Base-by-base conservation (phyloP, 2,888 invertebrate genomes). In the Macaria liturata region DNA sequence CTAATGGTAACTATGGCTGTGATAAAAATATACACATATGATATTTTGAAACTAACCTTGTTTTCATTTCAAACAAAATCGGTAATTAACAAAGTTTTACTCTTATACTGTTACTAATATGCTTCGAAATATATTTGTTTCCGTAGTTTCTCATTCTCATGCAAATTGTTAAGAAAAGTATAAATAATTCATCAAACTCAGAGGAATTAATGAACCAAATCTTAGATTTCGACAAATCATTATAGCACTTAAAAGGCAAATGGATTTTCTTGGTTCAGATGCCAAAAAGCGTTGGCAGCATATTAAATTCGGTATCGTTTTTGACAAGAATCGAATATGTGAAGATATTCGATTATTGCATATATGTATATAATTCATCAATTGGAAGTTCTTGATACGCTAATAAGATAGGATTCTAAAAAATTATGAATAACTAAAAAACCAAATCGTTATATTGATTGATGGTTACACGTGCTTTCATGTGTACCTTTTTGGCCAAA, bases 181-280 rank as follows among this genome's bases (percentile, higher is more conserved):
- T 51, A 51, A 51, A 79, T 81, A 76, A 84, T 72, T 80, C 75
- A 72, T 71, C 75, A 46, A 67, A 69, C 72, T 71, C 70, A 67
- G 62, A 60, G 70, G 61, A 66, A 81, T 80, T 82, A 80, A 83
- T 81, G 76, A 80, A 74, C 70, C 67, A 63, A 62, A 65, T 75
- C 70, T 61, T 70, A 73, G 66, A 76, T 74, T 83, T 76, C 71
- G 74, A 75, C 76, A 76, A 83, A 84, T 86, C 83, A 86, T 84
- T 86, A 83, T 76, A 83, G 82, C 86, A 84, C 84, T 86, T 81
- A 84, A 80, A 54, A 80, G 72, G 76, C 74, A 81, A 84, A 86
- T 86, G 84, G 81, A 81, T 78, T 80, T 76, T 70, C 68, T 67
- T 30, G 75, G 69, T 72, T 67, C 63, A 66, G 70, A 78, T 78